phyloP scores from a whole-genome alignment of 2,113 vertebrate species.

The Chinchilla lanigera region DNA sequence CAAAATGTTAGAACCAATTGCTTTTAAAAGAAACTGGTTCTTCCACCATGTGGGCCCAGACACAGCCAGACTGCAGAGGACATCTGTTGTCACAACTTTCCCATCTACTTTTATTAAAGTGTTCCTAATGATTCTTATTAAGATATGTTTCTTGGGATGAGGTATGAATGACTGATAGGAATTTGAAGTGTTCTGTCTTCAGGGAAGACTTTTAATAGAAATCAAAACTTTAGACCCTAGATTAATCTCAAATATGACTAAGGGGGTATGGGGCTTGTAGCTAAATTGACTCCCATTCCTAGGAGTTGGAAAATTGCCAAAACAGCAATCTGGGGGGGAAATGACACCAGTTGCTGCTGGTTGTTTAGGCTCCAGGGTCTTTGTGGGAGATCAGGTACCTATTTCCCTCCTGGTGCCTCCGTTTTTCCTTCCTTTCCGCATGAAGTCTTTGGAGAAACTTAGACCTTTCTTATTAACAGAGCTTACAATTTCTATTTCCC shows the following conservation, averaged over 20 bases:
- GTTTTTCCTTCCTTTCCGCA: not conserved
- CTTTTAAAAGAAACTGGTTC: not conserved
- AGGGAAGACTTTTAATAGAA: not conserved
- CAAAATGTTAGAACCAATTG: constrained; percentile 4
- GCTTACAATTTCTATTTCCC: not conserved
- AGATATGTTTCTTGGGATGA: not conserved
- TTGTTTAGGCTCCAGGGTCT: not conserved
- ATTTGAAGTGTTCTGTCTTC: not conserved
- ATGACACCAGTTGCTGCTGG: not conserved
- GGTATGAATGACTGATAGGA: not conserved
- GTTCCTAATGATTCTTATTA: not conserved
- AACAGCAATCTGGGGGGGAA: not conserved
- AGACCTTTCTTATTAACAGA: not conserved
- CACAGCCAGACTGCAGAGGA: not conserved
- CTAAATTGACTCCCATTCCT: not conserved
- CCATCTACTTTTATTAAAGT: not conserved
- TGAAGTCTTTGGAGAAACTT: not conserved
- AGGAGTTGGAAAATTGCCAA: not conserved
- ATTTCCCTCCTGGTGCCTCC: not conserved
- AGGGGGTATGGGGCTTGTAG: not conserved
- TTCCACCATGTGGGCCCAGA: not conserved
- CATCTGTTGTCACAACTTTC: not conserved
- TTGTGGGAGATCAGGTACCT: not conserved
- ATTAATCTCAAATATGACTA: not conserved
- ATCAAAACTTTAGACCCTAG: not conserved